Evolutionary conservation across 1,140 invertebrate species (phyloP).

Genomic region (Pachyrhynchus sulphureomaculatus): DNA sequence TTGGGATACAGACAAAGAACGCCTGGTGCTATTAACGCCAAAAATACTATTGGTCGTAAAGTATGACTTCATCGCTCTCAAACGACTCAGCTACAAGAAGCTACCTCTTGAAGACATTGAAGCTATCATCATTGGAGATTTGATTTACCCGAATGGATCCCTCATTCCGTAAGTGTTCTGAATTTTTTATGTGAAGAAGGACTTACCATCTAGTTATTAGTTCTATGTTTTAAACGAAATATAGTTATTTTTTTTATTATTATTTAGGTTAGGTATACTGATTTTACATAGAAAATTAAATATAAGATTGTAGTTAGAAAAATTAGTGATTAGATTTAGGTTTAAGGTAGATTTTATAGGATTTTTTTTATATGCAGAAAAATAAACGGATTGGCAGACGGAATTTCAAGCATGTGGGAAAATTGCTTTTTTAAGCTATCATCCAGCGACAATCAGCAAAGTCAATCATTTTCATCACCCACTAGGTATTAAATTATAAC

Average conservation of each 20-base stretch:
- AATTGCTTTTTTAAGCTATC: slow-evolving; percentile 66
- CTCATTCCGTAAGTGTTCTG: slow-evolving; percentile 73
- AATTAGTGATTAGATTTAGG: not conserved
- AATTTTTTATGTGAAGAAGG: not conserved
- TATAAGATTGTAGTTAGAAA: not conserved
- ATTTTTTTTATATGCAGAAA: slow-evolving; percentile 32
- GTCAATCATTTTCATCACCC: slow-evolving; percentile 32
- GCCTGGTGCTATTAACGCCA: slow-evolving; percentile 71
- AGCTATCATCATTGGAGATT: slow-evolving; percentile 70
- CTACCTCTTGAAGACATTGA: slow-evolving; percentile 67
- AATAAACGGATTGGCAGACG: slow-evolving; percentile 69
- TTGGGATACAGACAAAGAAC: slow-evolving; percentile 85
- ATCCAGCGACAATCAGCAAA: slow-evolving; percentile 40
- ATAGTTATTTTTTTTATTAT: too few species aligned
- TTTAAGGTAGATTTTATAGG: not conserved
- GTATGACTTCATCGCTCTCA: slow-evolving; percentile 82
- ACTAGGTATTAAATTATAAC: slow-evolving; percentile 28
- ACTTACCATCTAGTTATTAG: too few species aligned
- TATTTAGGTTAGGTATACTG: too few species aligned
- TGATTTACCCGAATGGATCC: slow-evolving; percentile 76
- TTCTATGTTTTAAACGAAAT: too few species aligned
- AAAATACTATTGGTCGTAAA: slow-evolving; percentile 72
- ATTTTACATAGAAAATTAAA: too few species aligned
- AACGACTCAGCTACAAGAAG: slow-evolving; percentile 67
- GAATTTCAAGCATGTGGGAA: slow-evolving; percentile 67